Conservation (phyloP, 1,140 invertebrate genomes). For the Drosophila tani region DNA sequence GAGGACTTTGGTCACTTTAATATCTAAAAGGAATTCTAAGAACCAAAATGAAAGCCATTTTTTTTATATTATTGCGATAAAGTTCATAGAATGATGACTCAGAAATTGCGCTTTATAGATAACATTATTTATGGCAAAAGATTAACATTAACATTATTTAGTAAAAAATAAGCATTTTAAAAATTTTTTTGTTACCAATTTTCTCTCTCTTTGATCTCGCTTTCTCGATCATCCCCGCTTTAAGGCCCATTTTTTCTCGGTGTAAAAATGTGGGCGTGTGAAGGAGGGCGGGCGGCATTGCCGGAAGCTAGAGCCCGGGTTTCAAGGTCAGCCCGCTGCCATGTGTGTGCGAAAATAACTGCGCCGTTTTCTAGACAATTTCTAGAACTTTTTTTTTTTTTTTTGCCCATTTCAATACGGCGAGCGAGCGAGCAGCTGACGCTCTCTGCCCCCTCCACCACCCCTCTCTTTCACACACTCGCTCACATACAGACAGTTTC, state of each 20-base stretch:
- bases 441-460: conserved; percentile 13
- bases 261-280: neutral
- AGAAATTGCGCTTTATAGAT: neutral
- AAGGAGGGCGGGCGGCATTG: neutral
- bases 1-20: neutral
- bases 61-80: neutral
- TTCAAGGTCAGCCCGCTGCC: conserved; percentile 57
- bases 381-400: conserved; percentile 69
- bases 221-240: neutral
- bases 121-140: neutral
- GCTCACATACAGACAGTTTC: conserved; percentile 52
- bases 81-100: neutral
- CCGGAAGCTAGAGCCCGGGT: conserved; percentile 44
- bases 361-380: conserved; percentile 53
- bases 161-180: too few species aligned
- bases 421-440: conserved; percentile 65
- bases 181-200: neutral
- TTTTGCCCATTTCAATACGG: conserved; percentile 60
- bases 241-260: neutral
- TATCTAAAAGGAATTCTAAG: neutral
- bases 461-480: conserved; percentile 23
- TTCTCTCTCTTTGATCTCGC: neutral
- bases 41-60: neutral
- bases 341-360: conserved; percentile 45
- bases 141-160: too few species aligned